Evolutionary conservation across 2,797 vertebrate species (phyloP).

Genomic region (Sebastes aleutianus): DNA sequence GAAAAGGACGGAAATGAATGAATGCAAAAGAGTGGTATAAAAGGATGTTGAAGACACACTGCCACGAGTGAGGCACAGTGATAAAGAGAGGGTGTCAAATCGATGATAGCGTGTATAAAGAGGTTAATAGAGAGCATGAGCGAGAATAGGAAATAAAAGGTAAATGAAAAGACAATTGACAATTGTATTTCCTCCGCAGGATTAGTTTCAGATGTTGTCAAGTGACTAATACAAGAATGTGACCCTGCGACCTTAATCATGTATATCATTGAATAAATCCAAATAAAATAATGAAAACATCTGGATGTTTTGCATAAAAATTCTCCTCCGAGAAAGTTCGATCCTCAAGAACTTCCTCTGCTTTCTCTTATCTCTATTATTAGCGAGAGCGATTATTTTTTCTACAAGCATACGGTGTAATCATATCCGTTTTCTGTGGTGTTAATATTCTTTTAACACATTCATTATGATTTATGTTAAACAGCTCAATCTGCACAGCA

Average conservation of each 20-base stretch:
- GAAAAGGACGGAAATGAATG: constrained; percentile 47
- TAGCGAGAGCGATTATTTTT: neutral
- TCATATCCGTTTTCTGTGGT: neutral
- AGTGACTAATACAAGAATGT: neutral
- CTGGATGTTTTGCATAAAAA: neutral
- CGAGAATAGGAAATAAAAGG: constrained; percentile 24
- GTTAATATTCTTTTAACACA: neutral
- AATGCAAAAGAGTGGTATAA: constrained; percentile 31
- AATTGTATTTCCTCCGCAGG: neutral
- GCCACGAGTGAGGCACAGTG: constrained; percentile 30
- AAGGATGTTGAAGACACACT: constrained; percentile 45
- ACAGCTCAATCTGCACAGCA: neutral
- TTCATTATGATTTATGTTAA: constrained; percentile 12
- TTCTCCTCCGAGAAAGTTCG: neutral
- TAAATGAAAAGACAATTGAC: constrained; percentile 45
- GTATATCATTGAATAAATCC: neutral
- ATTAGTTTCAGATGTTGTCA: neutral
- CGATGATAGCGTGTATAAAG: constrained; percentile 39
- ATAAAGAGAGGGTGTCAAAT: constrained; percentile 55
- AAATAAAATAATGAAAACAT: neutral
- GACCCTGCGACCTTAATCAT: neutral
- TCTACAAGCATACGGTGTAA: neutral
- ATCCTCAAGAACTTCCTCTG: neutral
- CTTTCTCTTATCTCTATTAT: neutral
- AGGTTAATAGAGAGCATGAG: constrained; percentile 62